A percentile compares a stretch with the other conserved stretches of the same genome.
Evolutionary conservation across 2,888 invertebrate species (phyloP).

Genomic region (Lepetodrilus schrolli): DNA sequence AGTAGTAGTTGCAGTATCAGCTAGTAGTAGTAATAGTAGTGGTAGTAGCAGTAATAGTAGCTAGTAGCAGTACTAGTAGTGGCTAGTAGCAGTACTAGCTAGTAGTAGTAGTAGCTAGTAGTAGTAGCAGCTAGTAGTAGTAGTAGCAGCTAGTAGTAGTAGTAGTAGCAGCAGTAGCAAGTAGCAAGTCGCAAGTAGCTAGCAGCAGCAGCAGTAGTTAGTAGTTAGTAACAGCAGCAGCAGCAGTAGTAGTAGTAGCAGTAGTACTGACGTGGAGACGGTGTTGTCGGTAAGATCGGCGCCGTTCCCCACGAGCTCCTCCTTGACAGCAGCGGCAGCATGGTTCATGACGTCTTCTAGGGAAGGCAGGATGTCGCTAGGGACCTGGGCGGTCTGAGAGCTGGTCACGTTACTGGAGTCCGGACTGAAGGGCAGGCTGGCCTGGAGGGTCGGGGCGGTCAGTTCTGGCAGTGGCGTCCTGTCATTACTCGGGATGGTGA

Average conservation of each 20-base stretch:
- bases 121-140: too few relatives aligned
- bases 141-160: too few relatives aligned
- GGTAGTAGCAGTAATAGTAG: too few relatives aligned
- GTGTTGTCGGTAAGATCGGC: constrained; percentile 52
- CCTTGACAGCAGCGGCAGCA: constrained; percentile 52
- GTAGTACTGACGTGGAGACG: constrained; percentile 55
- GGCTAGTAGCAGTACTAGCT: too few relatives aligned
- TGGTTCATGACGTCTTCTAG: constrained; percentile 29
- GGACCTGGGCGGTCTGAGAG: constrained; percentile 42
- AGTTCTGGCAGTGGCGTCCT: constrained; percentile 33
- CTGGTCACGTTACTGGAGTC: constrained; percentile 47
- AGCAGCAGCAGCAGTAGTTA: too few relatives aligned
- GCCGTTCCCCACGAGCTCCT: constrained; percentile 51
- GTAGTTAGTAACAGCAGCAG: too few relatives aligned
- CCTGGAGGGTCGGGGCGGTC: constrained; percentile 35
- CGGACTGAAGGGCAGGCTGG: constrained; percentile 48
- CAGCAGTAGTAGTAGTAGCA: too few relatives aligned
- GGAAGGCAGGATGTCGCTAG: constrained; percentile 18
- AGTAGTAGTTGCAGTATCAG: too few relatives aligned
- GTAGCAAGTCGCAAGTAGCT: not conserved
- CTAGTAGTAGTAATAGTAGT: too few relatives aligned
- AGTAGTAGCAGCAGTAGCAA: not conserved
- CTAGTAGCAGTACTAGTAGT: too few relatives aligned
- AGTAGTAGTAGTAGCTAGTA: too few relatives aligned
- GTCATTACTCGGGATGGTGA: constrained; percentile 41